Percentiles rank a stretch among this genome's conserved stretches.
Evolutionary conservation across 2,113 vertebrate genomes (phyloP).

Genomic region (Choloepus hoffmanni): DNA sequence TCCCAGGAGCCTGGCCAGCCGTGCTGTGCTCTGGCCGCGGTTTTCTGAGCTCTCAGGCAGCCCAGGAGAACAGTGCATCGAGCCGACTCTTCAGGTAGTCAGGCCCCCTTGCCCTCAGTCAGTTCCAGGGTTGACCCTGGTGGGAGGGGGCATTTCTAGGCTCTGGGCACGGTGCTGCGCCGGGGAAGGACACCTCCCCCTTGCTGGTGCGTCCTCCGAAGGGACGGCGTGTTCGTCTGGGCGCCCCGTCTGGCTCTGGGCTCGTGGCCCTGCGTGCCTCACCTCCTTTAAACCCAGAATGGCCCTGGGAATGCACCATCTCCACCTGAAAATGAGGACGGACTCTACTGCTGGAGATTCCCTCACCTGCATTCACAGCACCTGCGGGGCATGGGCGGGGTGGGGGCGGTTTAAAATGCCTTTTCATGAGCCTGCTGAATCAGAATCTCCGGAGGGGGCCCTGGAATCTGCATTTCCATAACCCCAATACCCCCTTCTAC

Average conservation of each 20-base stretch:
- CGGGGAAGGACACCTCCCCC: not conserved
- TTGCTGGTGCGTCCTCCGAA: not conserved
- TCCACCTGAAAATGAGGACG: not conserved
- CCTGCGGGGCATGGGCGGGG: not conserved
- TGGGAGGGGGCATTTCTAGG: not conserved
- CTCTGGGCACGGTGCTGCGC: not conserved
- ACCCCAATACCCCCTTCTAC: fast-evolving
- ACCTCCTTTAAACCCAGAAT: not conserved
- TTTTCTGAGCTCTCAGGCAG: not conserved
- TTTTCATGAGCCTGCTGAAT: not conserved
- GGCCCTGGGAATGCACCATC: not conserved
- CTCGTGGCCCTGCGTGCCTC: fast-evolving
- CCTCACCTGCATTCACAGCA: not conserved
- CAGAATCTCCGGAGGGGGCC: not conserved
- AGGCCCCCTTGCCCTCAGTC: not conserved
- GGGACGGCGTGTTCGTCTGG: not conserved
- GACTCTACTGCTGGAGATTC: not conserved
- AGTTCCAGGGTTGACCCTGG: not conserved
- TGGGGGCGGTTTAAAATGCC: not conserved
- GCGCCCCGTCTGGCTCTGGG: not conserved
- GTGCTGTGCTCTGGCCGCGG: not conserved
- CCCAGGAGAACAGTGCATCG: fast-evolving
- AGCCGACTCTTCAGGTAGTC: not conserved
- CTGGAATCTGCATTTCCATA: not conserved
- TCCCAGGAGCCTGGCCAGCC: not conserved